Evolutionary conservation across 2,797 vertebrate species (phyloP).

Genomic region (Paguma larvata): DNA sequence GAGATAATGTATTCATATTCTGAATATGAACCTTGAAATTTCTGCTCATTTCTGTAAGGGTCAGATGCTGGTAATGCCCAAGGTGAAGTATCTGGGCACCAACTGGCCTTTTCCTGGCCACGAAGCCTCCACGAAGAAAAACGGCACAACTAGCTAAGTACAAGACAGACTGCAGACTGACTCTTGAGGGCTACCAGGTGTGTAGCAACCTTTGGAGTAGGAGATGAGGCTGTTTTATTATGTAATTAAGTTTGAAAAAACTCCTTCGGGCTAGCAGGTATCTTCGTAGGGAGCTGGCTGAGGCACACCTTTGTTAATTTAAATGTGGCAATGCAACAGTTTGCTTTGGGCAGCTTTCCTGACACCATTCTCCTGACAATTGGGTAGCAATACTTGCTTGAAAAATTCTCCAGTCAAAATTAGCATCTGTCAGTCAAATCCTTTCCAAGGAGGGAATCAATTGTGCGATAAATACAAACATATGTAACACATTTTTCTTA

Average conservation of each 20-base stretch:
- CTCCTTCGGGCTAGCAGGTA: neutral
- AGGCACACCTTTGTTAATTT: conserved; percentile 4
- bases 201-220: neutral
- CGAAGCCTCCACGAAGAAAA: neutral
- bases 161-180: neutral
- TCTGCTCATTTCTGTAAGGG: neutral
- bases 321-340: neutral
- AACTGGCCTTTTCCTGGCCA: neutral
- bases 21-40: neutral
- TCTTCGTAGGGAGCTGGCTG: neutral
- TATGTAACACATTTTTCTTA: neutral
- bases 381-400: neutral
- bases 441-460: neutral
- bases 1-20: neutral
- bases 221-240: neutral
- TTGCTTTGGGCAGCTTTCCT: neutral
- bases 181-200: neutral
- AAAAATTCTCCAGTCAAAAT: conserved; percentile 35
- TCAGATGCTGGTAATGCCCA: neutral
- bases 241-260: conserved; percentile 50
- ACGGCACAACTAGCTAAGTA: neutral
- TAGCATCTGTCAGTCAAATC: conserved; percentile 27
- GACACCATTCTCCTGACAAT: neutral
- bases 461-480: neutral
- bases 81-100: neutral